Conservation (phyloP, 2,113 vertebrate species). For the Nematolebias whitei region DNA sequence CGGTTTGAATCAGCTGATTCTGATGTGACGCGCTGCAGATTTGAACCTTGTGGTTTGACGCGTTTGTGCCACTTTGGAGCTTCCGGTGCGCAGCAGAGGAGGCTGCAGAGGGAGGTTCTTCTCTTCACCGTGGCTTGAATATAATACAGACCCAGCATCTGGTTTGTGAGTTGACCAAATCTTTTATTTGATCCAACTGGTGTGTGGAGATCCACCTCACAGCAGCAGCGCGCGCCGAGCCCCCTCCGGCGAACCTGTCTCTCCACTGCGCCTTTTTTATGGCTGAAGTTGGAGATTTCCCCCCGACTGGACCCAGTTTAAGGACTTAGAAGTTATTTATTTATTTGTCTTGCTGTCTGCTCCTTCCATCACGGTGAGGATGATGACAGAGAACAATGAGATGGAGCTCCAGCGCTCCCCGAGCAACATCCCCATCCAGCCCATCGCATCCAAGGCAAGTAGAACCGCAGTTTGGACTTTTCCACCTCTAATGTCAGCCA, state of each 20-base stretch:
- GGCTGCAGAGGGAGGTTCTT: neutral
- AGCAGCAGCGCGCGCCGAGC: constrained; percentile 38
- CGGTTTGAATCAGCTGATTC: neutral
- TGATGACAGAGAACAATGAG: constrained; percentile 85
- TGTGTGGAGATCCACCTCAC: constrained; percentile 7
- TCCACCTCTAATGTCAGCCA: no score
- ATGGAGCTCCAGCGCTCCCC: constrained; percentile 82
- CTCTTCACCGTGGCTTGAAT: constrained; percentile 1
- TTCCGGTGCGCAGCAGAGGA: constrained; percentile 39
- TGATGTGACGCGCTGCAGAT: neutral
- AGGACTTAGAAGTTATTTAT: constrained; percentile 36
- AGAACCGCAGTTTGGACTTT: neutral
- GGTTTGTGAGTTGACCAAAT: neutral
- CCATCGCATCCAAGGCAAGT: constrained; percentile 84
- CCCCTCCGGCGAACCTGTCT: constrained; percentile 36
- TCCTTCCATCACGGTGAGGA: constrained; percentile 10
- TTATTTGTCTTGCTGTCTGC: neutral
- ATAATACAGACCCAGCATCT: neutral
- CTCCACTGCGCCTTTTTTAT: constrained; percentile 2
- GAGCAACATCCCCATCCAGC: constrained; percentile 81
- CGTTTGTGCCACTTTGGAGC: constrained; percentile 46
- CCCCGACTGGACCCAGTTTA: constrained; percentile 2
- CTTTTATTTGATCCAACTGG: neutral
- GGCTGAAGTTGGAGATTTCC: constrained; percentile 6
- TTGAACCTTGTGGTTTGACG: neutral